These are phyloP conservation scores for Odontamblyopus rebecca DNA, from an alignment of 2,797 vertebrate species.

Conservation along the genomic window DNA sequence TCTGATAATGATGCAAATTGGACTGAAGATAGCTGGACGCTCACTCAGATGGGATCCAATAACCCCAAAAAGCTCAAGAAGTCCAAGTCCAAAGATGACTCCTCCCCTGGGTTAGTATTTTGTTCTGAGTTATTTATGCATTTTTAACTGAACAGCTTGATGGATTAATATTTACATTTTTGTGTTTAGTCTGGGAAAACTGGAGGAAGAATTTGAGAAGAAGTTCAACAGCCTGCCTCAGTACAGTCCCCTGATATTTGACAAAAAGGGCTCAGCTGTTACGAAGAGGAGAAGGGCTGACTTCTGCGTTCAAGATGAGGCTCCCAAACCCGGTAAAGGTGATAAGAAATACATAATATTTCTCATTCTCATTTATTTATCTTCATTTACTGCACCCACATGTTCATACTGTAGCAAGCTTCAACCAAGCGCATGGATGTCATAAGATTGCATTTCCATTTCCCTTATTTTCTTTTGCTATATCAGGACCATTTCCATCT, in stretches of 20 bases:
- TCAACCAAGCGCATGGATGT: conserved; percentile 30
- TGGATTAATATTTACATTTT: background rate
- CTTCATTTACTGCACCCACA: conserved; percentile 35
- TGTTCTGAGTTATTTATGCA: background rate
- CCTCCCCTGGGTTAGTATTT: conserved; percentile 83
- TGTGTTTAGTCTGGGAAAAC: conserved; percentile 85
- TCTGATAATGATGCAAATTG: conserved; percentile 94
- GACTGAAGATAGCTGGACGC: conserved; percentile 91
- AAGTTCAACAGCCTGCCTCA: conserved; percentile 99
- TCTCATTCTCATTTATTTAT: conserved; percentile 35
- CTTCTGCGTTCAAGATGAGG: conserved; percentile 75
- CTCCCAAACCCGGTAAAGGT: conserved; percentile 88
- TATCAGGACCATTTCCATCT: conserved; percentile 93
- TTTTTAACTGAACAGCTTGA: background rate
- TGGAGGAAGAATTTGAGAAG: conserved; percentile 99
- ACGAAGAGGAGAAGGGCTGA: conserved; percentile 89
- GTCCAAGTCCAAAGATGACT: conserved; percentile 93
- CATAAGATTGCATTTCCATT: conserved; percentile 71
- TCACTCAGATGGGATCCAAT: conserved; percentile 83
- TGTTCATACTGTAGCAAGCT: conserved; percentile 15
- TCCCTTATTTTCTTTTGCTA: conserved; percentile 67
- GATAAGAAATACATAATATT: conserved; percentile 35
- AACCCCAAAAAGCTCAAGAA: conserved; percentile 95
- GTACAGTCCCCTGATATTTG: conserved; percentile 94
- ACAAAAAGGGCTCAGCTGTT: conserved; percentile 88